A percentile compares a stretch with the other conserved stretches of the same genome.
These are phyloP conservation scores for Temnothorax ravouxi DNA, from an alignment of 2,888 invertebrate genomes.

Conservation along the genomic window DNA sequence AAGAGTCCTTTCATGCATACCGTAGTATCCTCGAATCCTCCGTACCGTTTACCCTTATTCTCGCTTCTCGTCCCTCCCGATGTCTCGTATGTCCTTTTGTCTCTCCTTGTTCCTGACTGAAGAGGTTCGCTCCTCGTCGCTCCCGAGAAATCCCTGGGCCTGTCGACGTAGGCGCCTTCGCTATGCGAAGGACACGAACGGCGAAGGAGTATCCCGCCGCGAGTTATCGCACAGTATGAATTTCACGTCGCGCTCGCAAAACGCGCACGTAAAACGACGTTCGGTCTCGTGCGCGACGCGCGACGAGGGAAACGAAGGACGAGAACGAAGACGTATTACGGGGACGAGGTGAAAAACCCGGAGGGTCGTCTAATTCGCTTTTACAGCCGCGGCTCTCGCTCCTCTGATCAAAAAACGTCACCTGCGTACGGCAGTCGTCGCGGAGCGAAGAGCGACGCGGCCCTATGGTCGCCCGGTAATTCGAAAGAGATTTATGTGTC, in stretches of 20 bases:
- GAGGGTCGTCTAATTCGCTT: slow-evolving; percentile 73
- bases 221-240: slow-evolving; percentile 53
- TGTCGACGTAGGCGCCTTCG: slow-evolving; percentile 10
- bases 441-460: slow-evolving; percentile 33
- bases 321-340: slow-evolving; percentile 58
- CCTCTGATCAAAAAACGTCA: slow-evolving; percentile 68
- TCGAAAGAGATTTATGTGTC: slow-evolving; percentile 55
- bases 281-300: slow-evolving; percentile 3
- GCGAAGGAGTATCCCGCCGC: slow-evolving; percentile 37
- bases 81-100: slow-evolving; percentile 35
- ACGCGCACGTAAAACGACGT: slow-evolving; percentile 54
- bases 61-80: neutral
- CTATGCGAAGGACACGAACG: slow-evolving; percentile 16
- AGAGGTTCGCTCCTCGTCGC: slow-evolving; percentile 13
- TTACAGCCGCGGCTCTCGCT: slow-evolving; percentile 61
- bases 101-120: neutral
- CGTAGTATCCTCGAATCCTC: slow-evolving; percentile 77
- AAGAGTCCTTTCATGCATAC: slow-evolving; percentile 85
- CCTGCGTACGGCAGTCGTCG: slow-evolving; percentile 58
- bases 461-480: slow-evolving; percentile 48
- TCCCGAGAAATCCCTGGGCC: neutral
- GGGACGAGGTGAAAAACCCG: slow-evolving; percentile 51
- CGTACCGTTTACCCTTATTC: slow-evolving; percentile 17
- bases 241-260: slow-evolving; percentile 45
- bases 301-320: neutral